Evolutionary conservation across 2,888 invertebrate genomes (phyloP).

Genomic region (Metacarcinus magister): DNA sequence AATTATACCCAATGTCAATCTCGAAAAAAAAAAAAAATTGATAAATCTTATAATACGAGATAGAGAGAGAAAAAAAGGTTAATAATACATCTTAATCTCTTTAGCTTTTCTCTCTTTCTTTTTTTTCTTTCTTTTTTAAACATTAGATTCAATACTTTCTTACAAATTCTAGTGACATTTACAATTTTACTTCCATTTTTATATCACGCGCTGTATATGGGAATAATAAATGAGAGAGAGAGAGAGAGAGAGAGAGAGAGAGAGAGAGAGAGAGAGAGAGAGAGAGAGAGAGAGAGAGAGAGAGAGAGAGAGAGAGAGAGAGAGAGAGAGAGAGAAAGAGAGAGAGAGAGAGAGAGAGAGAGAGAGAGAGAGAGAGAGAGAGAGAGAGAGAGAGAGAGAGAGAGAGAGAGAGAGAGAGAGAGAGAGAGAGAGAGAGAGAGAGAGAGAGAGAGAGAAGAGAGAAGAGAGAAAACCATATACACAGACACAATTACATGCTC

Average conservation of each 20-base stretch:
- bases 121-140: neutral
- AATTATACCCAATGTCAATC: neutral
- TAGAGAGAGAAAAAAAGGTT: neutral
- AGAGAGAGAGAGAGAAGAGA: no score
- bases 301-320: neutral
- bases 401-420: neutral
- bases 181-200: neutral
- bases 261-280: slow-evolving; percentile 1
- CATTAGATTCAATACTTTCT: neutral
- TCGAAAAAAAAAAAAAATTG: neutral
- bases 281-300: neutral
- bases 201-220: neutral
- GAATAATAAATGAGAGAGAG: neutral
- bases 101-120: neutral
- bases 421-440: neutral
- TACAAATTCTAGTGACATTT: neutral
- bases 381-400: no score
- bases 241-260: slow-evolving; percentile 14
- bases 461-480: no score
- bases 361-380: no score
- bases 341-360: neutral
- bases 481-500: no score
- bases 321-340: slow-evolving; percentile 40
- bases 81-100: no score
- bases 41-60: neutral